Base-by-base conservation (phyloP, 1,140 invertebrate genomes). In the Cydia pomonella region DNA sequence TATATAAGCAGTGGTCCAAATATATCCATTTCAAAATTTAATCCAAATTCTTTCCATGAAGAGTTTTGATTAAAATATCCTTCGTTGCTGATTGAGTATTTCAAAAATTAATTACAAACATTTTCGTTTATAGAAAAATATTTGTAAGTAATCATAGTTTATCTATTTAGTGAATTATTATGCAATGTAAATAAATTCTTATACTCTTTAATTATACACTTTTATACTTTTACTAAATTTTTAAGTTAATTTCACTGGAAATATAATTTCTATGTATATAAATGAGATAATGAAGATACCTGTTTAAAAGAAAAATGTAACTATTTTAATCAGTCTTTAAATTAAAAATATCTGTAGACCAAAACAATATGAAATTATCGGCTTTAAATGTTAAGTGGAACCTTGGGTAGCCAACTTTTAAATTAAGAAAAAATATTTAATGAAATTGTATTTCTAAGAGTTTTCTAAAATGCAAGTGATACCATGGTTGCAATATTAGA, bases 401-500 rank as follows among this genome's bases (percentile, higher is more conserved):
- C 64, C 29, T 21, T 41, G 64, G 64, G 64, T 69, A 69, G n/a
- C 64, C 64, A 73, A 73, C 10, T 72, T 63, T 73, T 73, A 73
- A 66, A 73, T 69, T 59, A 29, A 72, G 76, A 79, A 76, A 72
- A 53, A 79, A 77, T 82, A 83, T 81, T 78, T 78, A 79, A 74
- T 76, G 73, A 44, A 79, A 75, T 76, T 78, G 83, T 82, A 84
- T 59, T 75, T 75, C 41, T 72, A 50, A 73, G 72, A 73, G 18
- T 73, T 75, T 80, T 72, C 62, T 75, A 73, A 77, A 47, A 53
- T 87, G 86, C 88, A 85, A 88, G 90, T 92, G 90, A 92, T 92
- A 89, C 80, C 82, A 84, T 82, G 85, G 87, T 92, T 92, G 90
- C 89, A 92, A 92, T 92, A 92, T 84, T 92, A 90, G 87, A 82